phyloP scores from a whole-genome alignment of 2,113 vertebrate species.

The Oplegnathus fasciatus region DNA sequence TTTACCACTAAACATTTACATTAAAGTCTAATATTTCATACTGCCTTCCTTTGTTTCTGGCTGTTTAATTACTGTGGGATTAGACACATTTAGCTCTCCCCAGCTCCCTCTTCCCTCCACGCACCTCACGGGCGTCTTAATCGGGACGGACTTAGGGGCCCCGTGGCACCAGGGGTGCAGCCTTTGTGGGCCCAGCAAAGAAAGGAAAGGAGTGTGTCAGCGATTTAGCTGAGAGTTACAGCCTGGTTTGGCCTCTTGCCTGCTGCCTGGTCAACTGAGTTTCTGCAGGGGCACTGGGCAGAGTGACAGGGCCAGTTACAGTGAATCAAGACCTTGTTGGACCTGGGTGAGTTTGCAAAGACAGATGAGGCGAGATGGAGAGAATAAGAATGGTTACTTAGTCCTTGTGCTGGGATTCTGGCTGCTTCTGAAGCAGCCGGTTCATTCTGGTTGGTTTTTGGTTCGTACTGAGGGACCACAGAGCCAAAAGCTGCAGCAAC shows the following conservation, averaged over 20 bases:
- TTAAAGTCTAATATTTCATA: conserved; percentile 62
- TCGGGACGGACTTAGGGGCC: conserved; percentile 52
- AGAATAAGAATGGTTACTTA: conserved; percentile 39
- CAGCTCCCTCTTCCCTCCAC: conserved; percentile 13
- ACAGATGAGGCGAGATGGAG: conserved; percentile 27
- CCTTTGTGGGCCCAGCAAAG: conserved; percentile 64
- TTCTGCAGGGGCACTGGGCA: conserved; percentile 50
- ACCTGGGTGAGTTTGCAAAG: conserved; percentile 46
- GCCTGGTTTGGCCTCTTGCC: conserved; percentile 63
- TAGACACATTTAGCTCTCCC: conserved; percentile 54
- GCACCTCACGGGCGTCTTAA: conserved; percentile 53
- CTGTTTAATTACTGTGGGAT: conserved; percentile 70
- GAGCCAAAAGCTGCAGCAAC: conserved; percentile 17
- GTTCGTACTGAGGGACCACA: background rate
- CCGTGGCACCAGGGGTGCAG: conserved; percentile 44
- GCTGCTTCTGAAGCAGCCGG: conserved; percentile 33
- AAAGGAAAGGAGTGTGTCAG: conserved; percentile 81
- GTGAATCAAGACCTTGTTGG: conserved; percentile 71
- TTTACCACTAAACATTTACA: conserved; percentile 58
- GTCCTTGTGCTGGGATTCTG: conserved; percentile 9
- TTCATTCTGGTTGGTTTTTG: conserved; percentile 60
- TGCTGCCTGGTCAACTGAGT: conserved; percentile 46
- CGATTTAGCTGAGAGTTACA: conserved; percentile 53
- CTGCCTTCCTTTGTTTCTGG: conserved; percentile 39
- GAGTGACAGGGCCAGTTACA: conserved; percentile 32